A percentile compares a stretch with the other conserved stretches of the same genome.
Evolutionary conservation across 64 coral and sea anemone genomes (phyloP).

Genomic region (Cladopsammia gracilis): DNA sequence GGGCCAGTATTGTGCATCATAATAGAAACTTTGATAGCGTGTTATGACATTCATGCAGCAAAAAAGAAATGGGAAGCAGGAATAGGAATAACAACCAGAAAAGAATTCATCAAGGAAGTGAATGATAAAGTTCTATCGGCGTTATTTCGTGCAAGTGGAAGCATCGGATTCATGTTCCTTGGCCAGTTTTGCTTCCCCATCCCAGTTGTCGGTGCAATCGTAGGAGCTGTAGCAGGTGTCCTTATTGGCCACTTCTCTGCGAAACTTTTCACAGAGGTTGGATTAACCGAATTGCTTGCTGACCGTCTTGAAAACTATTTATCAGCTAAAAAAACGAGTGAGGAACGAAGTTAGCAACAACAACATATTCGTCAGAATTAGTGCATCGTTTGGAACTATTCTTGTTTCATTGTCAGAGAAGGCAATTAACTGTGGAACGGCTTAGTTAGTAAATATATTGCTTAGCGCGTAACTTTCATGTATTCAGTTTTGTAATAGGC

Average conservation of each 20-base stretch:
- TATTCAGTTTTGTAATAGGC: too few relatives aligned
- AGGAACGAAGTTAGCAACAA: too few relatives aligned
- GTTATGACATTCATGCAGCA: not conserved
- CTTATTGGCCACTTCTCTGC: not conserved
- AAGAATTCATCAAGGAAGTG: slow-evolving; percentile 44
- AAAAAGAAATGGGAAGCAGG: slow-evolving; percentile 21
- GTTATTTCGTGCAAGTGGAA: not conserved
- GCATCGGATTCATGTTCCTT: slow-evolving; percentile 3
- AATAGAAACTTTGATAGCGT: not conserved
- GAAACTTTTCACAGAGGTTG: too few relatives aligned
- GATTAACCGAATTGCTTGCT: too few relatives aligned
- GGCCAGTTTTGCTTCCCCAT: not conserved
- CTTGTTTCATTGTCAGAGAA: too few relatives aligned
- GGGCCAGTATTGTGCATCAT: not conserved
- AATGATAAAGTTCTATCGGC: not conserved
- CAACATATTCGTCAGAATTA: too few relatives aligned
- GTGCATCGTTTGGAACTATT: too few relatives aligned
- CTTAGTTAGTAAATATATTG: too few relatives aligned
- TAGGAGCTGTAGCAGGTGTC: not conserved
- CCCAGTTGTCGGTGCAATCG: not conserved
- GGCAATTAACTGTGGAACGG: too few relatives aligned
- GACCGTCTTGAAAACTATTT: too few relatives aligned
- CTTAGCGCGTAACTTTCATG: too few relatives aligned
- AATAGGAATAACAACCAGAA: slow-evolving; percentile 14
- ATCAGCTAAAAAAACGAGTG: too few relatives aligned